A percentile compares a stretch with the other conserved stretches of the same genome.
Evolutionary conservation across 2,113 vertebrate species (phyloP).

Genomic region (Rhegmatorhina hoffmannsi): DNA sequence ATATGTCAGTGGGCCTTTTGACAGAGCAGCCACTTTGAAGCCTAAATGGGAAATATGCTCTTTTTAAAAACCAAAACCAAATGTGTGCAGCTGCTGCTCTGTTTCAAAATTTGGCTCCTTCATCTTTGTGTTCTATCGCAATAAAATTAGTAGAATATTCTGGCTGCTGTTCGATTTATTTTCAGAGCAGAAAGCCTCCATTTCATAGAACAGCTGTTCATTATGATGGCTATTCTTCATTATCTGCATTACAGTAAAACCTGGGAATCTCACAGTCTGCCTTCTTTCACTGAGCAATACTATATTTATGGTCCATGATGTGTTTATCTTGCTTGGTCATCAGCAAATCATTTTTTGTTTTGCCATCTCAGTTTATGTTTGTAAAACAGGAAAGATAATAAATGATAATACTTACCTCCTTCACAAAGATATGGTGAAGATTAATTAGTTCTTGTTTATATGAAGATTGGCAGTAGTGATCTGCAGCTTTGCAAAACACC

Average conservation of each 20-base stretch:
- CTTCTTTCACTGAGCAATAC: not conserved
- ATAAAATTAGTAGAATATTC: constrained; percentile 42
- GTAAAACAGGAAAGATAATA: constrained; percentile 50
- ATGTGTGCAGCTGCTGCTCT: constrained; percentile 22
- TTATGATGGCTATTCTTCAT: not conserved
- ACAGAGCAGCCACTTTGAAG: constrained; percentile 50
- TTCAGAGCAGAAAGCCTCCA: not conserved
- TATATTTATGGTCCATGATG: accelerated
- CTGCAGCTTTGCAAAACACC: constrained; percentile 27
- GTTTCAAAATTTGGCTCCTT: not conserved
- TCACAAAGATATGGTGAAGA: constrained; percentile 35
- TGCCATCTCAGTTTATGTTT: not conserved
- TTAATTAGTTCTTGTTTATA: constrained; percentile 48
- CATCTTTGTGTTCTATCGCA: not conserved
- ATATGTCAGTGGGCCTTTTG: constrained; percentile 53
- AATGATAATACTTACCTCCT: constrained; percentile 31
- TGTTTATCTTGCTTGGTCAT: not conserved
- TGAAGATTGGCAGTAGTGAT: constrained; percentile 33
- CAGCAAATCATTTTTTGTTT: constrained; percentile 18
- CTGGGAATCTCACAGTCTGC: not conserved
- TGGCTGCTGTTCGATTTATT: not conserved
- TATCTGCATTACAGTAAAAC: not conserved
- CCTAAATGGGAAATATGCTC: constrained; percentile 26
- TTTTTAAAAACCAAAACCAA: constrained; percentile 32
- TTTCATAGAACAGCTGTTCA: not conserved